These are phyloP conservation scores for Cervus canadensis DNA, from an alignment of 2,113 vertebrate species.

Conservation along the genomic window DNA sequence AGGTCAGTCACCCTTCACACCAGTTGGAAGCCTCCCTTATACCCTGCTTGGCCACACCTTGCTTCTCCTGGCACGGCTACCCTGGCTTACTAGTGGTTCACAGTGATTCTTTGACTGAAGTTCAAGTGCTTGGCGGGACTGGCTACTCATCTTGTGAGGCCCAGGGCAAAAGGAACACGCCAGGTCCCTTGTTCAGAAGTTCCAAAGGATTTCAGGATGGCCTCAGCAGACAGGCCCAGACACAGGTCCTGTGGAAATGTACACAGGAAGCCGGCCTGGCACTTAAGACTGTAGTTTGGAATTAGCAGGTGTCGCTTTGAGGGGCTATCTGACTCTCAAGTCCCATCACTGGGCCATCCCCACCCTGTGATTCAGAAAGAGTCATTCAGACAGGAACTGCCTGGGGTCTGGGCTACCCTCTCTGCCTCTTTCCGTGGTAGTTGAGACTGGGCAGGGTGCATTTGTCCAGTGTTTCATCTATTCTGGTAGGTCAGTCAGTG, in stretches of 20 bases:
- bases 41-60: not conserved
- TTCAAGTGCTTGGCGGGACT: not conserved
- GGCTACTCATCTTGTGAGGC: not conserved
- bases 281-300: not conserved
- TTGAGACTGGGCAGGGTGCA: not conserved
- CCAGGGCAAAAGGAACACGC: not conserved
- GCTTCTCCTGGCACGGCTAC: not conserved
- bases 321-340: not conserved
- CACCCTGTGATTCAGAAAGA: not conserved
- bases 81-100: not conserved
- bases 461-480: not conserved
- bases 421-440: not conserved
- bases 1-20: no score
- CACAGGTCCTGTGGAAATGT: not conserved
- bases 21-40: not conserved
- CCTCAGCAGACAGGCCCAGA: not conserved
- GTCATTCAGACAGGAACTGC: not conserved
- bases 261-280: fast-evolving
- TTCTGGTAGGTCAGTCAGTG: not conserved
- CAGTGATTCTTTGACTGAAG: not conserved
- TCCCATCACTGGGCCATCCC: not conserved
- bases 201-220: not conserved
- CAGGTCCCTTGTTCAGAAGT: not conserved
- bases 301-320: not conserved
- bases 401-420: not conserved